These are phyloP conservation scores for Pachycephus smyrnensis DNA, from an alignment of 2,888 invertebrate species.

Conservation along the genomic window DNA sequence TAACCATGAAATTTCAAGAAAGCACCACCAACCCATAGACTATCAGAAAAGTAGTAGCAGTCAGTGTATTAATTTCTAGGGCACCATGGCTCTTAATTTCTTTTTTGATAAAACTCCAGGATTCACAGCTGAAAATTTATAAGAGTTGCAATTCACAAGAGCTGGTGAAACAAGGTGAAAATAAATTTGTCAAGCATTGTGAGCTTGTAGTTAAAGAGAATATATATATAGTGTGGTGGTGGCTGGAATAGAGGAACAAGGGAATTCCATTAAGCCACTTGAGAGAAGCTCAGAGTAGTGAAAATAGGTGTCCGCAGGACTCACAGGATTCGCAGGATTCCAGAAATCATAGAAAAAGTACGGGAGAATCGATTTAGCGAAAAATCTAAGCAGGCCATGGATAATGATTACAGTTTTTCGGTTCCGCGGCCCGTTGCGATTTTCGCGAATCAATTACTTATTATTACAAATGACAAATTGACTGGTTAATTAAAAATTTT, in stretches of 20 bases:
- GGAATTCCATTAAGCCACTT: slow-evolving; percentile 38
- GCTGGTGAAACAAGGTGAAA: background rate
- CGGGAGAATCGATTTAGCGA: slow-evolving; percentile 3
- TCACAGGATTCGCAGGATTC: background rate
- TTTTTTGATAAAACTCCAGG: background rate
- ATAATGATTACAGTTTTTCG: slow-evolving; percentile 16
- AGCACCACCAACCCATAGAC: background rate
- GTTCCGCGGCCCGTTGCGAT: background rate
- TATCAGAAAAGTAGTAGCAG: background rate
- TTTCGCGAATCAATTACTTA: background rate
- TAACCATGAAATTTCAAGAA: background rate
- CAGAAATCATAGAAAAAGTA: background rate
- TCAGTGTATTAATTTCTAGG: background rate
- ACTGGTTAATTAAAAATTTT: background rate
- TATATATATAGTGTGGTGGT: background rate
- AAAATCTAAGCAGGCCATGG: slow-evolving; percentile 10
- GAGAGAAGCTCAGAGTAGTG: background rate
- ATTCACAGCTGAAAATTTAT: background rate
- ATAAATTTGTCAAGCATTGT: background rate
- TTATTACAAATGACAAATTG: slow-evolving; percentile 3
- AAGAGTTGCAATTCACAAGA: background rate
- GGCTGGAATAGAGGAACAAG: slow-evolving; percentile 14
- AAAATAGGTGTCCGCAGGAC: background rate
- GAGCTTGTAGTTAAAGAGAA: background rate
- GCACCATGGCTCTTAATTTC: background rate